Base-by-base conservation (phyloP, 2,888 invertebrate genomes). In the Exephanes ischioxanthus region DNA sequence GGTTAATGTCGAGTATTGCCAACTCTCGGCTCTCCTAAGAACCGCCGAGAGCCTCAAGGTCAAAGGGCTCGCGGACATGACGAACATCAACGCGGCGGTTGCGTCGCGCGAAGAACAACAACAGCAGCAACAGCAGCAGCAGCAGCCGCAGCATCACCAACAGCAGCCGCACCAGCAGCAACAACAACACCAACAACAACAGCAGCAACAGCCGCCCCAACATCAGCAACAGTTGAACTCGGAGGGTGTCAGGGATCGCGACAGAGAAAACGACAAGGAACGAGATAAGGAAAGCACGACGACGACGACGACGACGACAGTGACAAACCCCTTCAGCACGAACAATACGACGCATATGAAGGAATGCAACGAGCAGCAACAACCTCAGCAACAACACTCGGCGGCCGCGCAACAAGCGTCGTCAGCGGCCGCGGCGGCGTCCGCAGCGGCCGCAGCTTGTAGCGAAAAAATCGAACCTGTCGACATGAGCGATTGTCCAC, bases 1-100 rank as follows among this genome's bases (percentile, higher is more conserved):
- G 95, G 98, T 98, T 92, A 98, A 98, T 97, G 98, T 98, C 94
- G 97, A 98, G 95, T 98, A 98, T 95, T 98, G 98, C 95, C 97
- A 98, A 95, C 96, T 98, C 94, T 97, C 97, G 94, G 97, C 98
- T 91, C 96, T 98, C 93, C 96, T 98, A 91, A 98, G 97, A 95
- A 98, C 98, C 93, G 98, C 98, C 92, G 98, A 98, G 95, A 98
- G 98, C 94, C 96, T 98, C 89, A 98, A 98, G 95, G 98, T 98
- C 87, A 98, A 98, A 95, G 98, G 98, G 93, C 95, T 98, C 93
- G 98, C 98, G 95, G 98, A 98, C 95, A 98, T 98, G 97, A 98
- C 98, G 94, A 97, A 97, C 94, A 95, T 97, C 94, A 97, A 96
- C 93, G 95, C 96, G 90, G 95, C 95, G 86, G 96, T 96, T 90